Percentiles rank a stretch among this genome's conserved stretches.
These are phyloP conservation scores for Ophthalmolycus amberensis DNA, from an alignment of 2,113 vertebrate genomes.

Conservation along the genomic window DNA sequence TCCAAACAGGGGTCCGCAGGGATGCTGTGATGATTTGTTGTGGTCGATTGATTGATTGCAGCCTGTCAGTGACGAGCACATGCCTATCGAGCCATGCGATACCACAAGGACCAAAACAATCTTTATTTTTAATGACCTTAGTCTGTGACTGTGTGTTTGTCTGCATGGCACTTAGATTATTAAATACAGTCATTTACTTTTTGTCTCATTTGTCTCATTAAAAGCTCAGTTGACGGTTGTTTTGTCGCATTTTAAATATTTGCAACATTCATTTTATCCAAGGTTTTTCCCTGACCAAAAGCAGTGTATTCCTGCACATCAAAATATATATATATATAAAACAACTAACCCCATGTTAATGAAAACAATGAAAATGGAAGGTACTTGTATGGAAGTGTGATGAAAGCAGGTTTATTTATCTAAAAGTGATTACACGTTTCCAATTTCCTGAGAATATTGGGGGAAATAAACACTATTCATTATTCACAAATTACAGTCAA, in stretches of 20 bases:
- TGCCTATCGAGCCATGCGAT: neutral
- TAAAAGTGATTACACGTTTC: neutral
- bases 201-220: neutral
- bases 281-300: neutral
- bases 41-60: neutral
- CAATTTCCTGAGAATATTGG: neutral
- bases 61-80: neutral
- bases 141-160: neutral
- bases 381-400: neutral
- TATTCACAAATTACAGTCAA: slow-evolving; percentile 16
- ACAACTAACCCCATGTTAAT: neutral
- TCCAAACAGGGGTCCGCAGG: neutral
- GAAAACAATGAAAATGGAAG: neutral
- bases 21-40: neutral
- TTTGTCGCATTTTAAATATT: neutral
- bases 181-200: neutral
- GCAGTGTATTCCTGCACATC: neutral
- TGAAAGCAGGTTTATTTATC: neutral
- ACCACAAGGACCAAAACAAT: neutral
- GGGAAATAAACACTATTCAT: neutral
- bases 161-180: neutral
- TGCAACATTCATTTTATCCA: neutral
- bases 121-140: neutral
- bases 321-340: neutral
- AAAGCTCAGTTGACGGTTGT: neutral